phyloP scores from a whole-genome alignment of 1,140 invertebrate genomes.

The Pseudomyrmex concolor region DNA sequence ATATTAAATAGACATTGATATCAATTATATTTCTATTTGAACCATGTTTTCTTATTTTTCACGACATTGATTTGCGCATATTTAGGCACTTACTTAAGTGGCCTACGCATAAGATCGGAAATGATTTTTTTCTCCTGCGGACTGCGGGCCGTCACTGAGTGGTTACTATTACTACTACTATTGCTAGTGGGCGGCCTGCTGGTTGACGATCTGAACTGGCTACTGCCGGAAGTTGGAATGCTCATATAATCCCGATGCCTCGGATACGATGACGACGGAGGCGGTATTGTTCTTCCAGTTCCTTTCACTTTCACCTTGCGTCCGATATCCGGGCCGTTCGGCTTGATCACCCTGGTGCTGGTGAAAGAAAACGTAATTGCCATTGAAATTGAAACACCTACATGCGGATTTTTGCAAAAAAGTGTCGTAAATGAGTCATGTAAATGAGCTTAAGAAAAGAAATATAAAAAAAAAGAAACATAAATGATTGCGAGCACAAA shows the following conservation, averaged over 20 bases:
- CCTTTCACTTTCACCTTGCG: conserved; percentile 91
- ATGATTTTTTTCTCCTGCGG: conserved; percentile 77
- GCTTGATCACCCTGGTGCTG: conserved; percentile 96
- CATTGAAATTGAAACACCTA: background rate
- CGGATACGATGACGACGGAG: conserved; percentile 78
- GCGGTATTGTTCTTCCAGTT: conserved; percentile 81
- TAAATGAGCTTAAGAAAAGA: background rate
- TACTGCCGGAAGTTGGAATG: conserved; percentile 73
- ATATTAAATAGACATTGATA: too few relatives aligned
- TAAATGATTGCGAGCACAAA: background rate
- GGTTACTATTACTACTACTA: conserved; percentile 47
- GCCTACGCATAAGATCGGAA: conserved; percentile 89
- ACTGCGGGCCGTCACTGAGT: conserved; percentile 68
- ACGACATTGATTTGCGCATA: background rate
- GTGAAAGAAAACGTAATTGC: conserved; percentile 27
- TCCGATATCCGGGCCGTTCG: conserved; percentile 94
- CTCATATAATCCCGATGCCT: conserved; percentile 76
- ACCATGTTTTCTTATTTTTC: background rate
- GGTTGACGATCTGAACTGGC: conserved; percentile 66
- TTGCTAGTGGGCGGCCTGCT: conserved; percentile 73
- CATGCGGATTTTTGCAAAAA: too few relatives aligned
- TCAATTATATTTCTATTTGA: too few relatives aligned
- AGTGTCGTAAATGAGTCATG: too few relatives aligned
- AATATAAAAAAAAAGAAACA: background rate
- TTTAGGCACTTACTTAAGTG: conserved; percentile 87